Evolutionary conservation across 2,888 invertebrate genomes (phyloP).

Genomic region (Hemistola chrysoprasaria): DNA sequence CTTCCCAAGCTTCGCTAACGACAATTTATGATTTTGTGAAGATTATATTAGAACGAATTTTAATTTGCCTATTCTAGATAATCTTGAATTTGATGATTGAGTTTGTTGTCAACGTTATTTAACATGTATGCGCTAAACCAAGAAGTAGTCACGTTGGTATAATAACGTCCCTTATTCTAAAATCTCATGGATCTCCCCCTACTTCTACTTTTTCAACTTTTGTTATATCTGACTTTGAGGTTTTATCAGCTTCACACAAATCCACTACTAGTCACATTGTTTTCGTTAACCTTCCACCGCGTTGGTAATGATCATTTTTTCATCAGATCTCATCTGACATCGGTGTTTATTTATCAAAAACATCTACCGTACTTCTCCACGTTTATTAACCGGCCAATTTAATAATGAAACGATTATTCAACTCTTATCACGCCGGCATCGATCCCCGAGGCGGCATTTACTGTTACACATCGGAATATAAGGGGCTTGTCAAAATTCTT

Average conservation of each 20-base stretch:
- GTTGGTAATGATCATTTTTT: slow-evolving; percentile 64
- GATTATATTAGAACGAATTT: too few relatives aligned
- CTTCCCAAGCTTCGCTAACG: too few relatives aligned
- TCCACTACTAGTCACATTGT: slow-evolving; percentile 31
- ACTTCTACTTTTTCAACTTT: too few relatives aligned
- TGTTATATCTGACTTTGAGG: background rate
- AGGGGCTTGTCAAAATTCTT: slow-evolving; percentile 20
- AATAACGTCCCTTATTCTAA: background rate
- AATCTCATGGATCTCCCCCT: background rate
- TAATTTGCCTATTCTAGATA: too few relatives aligned
- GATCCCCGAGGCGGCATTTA: slow-evolving; percentile 29
- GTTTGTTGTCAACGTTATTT: too few relatives aligned
- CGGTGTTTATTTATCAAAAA: slow-evolving; percentile 39
- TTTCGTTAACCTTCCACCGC: slow-evolving; percentile 48
- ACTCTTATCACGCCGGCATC: slow-evolving; percentile 59
- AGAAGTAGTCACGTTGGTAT: too few relatives aligned
- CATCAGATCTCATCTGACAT: slow-evolving; percentile 57
- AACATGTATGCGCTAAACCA: too few relatives aligned
- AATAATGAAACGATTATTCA: slow-evolving; percentile 77
- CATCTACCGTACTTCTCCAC: slow-evolving; percentile 24
- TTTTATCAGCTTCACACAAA: slow-evolving; percentile 6
- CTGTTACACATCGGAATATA: slow-evolving; percentile 23
- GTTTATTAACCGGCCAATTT: slow-evolving; percentile 69
- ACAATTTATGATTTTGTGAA: too few relatives aligned
- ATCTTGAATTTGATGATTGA: too few relatives aligned